Evolutionary conservation across 2,797 vertebrate species (phyloP), one percentile per base, ranked within the genome.

Genomic region (Fundulus diaphanus): DNA sequence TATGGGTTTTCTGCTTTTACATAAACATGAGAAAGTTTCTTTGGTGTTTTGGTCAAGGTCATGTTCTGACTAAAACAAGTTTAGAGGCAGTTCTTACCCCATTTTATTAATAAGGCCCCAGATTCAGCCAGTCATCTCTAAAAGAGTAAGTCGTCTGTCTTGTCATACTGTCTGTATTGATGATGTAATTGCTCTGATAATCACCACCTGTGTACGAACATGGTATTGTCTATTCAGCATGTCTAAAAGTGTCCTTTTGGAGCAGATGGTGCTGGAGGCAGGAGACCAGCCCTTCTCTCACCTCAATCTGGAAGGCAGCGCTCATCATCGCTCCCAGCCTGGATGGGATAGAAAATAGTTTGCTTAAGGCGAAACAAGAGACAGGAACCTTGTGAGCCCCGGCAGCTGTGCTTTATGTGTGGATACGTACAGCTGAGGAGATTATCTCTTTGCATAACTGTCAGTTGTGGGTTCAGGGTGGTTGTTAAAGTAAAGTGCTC

Each of bases 221-320:
- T 83, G 85, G 88, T 90, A 88, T 90, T 92, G 92, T 92, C 93
- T 92, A 88, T 94, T 96, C 93, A 95, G 94, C 93, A 90, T 82
- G 87, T 93, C 92, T 95, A 93, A 93, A 94, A 93, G 92, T 89
- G 90, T 84, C 90, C 87, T 88, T 78, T 88, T 88, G 80, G 83
- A 93, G 92, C 95, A 95, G 95, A 96, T 96, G 95, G 94, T 85
- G 84, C 89, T 85, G 86, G 84, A 94, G 90, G 94, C 94, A 93
- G 94, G 94, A 94, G 92, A 93, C 89, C 93, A 90, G 79, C 91
- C 93, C 91, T 92, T 85, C 88, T 85, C 86, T 91, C 90, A 93
- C 93, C 93, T 93, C 92, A 91, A 90, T 94, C 93, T 94, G 94
- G 90, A 92, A 82, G 88, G 84, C 82, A 79, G 87, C 76, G 79